phyloP scores from a whole-genome alignment of 2,797 vertebrate genomes.

The Emys orbicularis region DNA sequence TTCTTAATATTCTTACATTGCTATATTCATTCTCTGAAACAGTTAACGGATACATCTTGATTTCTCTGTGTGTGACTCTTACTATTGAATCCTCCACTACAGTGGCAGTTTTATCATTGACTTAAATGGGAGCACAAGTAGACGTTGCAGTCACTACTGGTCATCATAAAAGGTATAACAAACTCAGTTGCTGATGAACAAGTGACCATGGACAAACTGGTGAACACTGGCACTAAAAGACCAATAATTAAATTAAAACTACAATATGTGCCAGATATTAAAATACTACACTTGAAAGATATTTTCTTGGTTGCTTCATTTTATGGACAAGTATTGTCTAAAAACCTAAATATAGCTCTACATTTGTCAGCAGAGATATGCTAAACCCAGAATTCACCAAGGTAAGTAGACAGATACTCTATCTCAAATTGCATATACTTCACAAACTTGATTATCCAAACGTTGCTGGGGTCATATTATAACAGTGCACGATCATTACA shows the following conservation, averaged over 20 bases:
- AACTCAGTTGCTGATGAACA: not conserved
- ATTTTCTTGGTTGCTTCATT: not conserved
- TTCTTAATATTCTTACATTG: not conserved
- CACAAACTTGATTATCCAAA: not conserved
- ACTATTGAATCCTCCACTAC: not conserved
- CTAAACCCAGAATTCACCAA: not conserved
- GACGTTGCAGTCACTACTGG: not conserved
- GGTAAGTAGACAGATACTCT: too few relatives aligned
- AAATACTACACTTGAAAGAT: not conserved
- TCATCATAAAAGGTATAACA: not conserved
- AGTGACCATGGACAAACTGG: not conserved
- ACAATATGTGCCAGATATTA: not conserved
- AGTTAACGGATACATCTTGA: not conserved
- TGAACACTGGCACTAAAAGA: not conserved
- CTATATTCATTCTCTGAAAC: not conserved
- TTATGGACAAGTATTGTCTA: not conserved
- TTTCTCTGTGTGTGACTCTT: not conserved
- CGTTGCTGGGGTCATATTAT: not conserved
- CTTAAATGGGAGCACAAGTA: not conserved
- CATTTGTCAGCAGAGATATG: not conserved
- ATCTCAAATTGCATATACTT: not conserved
- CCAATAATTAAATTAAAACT: not conserved
- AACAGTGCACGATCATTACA: not conserved
- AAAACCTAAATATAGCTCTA: not conserved
- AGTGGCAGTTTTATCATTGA: not conserved